Base-by-base conservation (phyloP, 2,888 invertebrate genomes). In the Pheosia gnoma region DNA sequence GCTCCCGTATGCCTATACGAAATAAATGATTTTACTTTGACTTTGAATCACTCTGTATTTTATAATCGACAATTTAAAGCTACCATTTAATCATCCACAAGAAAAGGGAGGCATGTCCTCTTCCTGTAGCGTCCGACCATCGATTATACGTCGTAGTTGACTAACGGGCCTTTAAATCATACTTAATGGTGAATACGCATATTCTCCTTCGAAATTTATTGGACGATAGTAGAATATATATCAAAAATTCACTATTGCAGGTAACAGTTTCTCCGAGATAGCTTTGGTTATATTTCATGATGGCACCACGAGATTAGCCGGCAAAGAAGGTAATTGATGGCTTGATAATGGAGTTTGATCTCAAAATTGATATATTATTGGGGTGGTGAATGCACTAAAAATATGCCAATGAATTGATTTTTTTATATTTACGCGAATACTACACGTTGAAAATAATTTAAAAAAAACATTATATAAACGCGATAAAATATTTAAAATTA, bases 101-200 rank as follows among this genome's bases (percentile, higher is more conserved):
- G 71, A 70, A 74, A 77, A 69, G 72, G 70, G 72, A 69, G 68
- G 74, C 76, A 66, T 76, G 80, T 82, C 80, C 79, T 80, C 80
- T 81, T 72, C 81, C 77, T 84, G 83, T 83, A 84, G 82, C 77
- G 77, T 75, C 73, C 70, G 70, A 72, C 77, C 81, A 87, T 88
- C 85, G 86, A 90, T 87, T 87, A 83, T 79, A 73, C 77, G 86
- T 85, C 88, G 77, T 79, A 75, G 74, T 82, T 88, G 88, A 90
- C 83, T 85, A 85, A 90, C 80, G 85, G 75, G 74, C 83, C 84
- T 79, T 88, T 90, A 90, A 90, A 90, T 90, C 89, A 90, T 83
- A 84, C 82, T 88, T 89, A 90, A 90, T 88, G 88, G 86, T 86
- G 87, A 88, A 85, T 87, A 89, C 87, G 89, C 88, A 89, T 90